Percentiles rank a stretch among this genome's conserved stretches.
These are phyloP conservation scores for Gallinago stenura DNA, from an alignment of 2,797 vertebrate genomes.

Conservation along the genomic window DNA sequence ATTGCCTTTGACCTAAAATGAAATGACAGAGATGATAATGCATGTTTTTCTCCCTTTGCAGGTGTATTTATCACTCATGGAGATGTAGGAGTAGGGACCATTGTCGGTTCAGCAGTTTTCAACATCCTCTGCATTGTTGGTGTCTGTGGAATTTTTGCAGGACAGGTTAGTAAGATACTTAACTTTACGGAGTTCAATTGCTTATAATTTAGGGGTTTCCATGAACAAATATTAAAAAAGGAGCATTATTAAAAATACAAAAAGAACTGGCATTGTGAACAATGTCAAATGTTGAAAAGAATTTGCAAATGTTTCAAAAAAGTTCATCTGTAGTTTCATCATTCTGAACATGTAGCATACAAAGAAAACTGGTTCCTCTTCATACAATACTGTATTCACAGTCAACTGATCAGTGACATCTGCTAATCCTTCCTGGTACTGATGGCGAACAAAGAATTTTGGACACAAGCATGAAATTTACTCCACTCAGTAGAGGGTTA, in stretches of 20 bases:
- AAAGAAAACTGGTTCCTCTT: not conserved
- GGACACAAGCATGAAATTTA: not conserved
- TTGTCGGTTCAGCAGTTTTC: conserved; percentile 97
- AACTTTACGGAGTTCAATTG: not conserved
- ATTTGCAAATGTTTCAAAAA: not conserved
- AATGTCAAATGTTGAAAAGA: not conserved
- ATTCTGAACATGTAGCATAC: not conserved
- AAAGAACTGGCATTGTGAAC: not conserved
- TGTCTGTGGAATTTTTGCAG: conserved; percentile 95
- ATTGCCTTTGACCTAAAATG: not conserved
- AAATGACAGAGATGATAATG: not conserved
- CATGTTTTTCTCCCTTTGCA: conserved; percentile 55
- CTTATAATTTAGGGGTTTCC: not conserved
- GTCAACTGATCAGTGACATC: not conserved
- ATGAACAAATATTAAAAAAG: not conserved
- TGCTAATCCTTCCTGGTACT: not conserved
- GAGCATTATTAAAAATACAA: not conserved
- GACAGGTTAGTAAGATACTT: conserved; percentile 85
- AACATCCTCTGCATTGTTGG: conserved; percentile 98
- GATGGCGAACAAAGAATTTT: not conserved
- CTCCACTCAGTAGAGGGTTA: not conserved
- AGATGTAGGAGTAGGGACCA: conserved; percentile 96
- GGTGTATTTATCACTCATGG: conserved; percentile 98
- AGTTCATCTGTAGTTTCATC: not conserved
- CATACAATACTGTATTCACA: not conserved